These are phyloP conservation scores for Gadus chalcogrammus DNA, from an alignment of 2,113 vertebrate species.

Conservation along the genomic window DNA sequence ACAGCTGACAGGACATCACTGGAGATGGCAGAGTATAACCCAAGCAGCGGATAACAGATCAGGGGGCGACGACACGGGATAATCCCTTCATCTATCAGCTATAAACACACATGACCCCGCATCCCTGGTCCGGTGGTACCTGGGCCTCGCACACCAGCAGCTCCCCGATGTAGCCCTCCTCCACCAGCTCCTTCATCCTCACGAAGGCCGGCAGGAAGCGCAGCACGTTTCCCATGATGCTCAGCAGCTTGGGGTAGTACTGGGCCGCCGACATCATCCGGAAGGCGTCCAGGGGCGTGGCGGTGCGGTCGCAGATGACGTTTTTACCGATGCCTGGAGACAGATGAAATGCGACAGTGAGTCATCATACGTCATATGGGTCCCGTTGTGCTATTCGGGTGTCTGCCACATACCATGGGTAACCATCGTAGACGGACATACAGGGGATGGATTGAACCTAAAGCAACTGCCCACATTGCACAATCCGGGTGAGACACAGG, in stretches of 20 bases:
- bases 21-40: no score
- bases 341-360: conserved; percentile 13
- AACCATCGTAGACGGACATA: no score
- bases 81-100: no score
- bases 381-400: background rate
- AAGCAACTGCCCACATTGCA: no score
- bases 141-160: conserved; percentile 93
- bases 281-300: conserved; percentile 94
- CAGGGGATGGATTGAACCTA: no score
- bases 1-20: no score
- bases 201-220: conserved; percentile 94
- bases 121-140: conserved; percentile 22
- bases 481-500: no score
- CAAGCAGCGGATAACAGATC: no score
- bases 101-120: no score
- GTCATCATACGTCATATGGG: background rate
- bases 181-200: conserved; percentile 94
- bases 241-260: conserved; percentile 98
- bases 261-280: conserved; percentile 97
- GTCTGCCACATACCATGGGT: no score
- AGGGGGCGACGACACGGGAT: no score
- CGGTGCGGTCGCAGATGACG: conserved; percentile 94
- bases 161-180: conserved; percentile 93
- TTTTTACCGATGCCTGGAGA: conserved; percentile 93
- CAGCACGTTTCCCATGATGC: conserved; percentile 97